Evolutionary conservation across 2,797 vertebrate species (phyloP).

Genomic region (Otolemur crassicaudatus): DNA sequence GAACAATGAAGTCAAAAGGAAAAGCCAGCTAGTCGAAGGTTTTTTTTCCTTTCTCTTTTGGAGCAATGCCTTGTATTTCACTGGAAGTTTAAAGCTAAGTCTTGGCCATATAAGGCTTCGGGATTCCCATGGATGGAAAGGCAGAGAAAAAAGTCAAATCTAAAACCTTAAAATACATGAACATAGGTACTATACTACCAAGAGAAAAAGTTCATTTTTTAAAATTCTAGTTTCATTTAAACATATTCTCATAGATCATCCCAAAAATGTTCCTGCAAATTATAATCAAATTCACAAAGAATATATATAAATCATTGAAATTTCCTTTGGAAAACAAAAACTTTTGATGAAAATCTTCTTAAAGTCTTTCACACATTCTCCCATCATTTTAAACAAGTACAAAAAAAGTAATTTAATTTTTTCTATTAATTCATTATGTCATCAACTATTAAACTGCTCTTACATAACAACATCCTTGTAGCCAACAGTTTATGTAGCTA

Average conservation of each 20-base stretch:
- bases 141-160: constrained; percentile 79
- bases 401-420: neutral
- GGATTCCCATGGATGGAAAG: constrained; percentile 95
- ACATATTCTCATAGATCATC: constrained; percentile 10
- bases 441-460: constrained; percentile 39
- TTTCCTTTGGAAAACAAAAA: neutral
- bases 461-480: neutral
- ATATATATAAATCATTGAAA: neutral
- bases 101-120: constrained; percentile 96
- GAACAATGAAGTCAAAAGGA: constrained; percentile 86
- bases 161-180: constrained; percentile 58
- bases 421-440: constrained; percentile 8
- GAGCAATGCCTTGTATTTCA: constrained; percentile 89
- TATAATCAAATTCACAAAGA: constrained; percentile 28
- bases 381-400: constrained; percentile 35
- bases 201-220: neutral
- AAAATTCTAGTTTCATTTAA: constrained; percentile 33
- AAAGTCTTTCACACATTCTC: neutral
- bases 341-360: constrained; percentile 6
- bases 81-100: constrained; percentile 88
- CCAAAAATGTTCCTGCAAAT: constrained; percentile 9
- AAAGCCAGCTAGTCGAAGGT: constrained; percentile 88
- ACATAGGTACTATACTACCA: neutral
- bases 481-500: constrained; percentile 16
- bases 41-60: constrained; percentile 74